Percentiles rank a stretch among this genome's conserved stretches.
Evolutionary conservation across 2,888 invertebrate species (phyloP).

Genomic region (Lasiommata megera): DNA sequence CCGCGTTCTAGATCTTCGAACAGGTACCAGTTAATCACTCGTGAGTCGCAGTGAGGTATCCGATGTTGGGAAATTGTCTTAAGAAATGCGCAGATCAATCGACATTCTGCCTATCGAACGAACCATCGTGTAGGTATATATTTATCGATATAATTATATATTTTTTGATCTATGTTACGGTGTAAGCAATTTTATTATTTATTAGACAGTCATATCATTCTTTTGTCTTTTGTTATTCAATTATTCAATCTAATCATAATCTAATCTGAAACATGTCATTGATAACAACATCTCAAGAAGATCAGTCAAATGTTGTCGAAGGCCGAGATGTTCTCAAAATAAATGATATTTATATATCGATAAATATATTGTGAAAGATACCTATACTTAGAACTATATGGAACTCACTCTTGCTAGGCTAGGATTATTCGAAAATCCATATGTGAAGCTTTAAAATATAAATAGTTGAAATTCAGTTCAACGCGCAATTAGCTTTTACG

Average conservation of each 20-base stretch:
- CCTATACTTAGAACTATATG: too few relatives aligned
- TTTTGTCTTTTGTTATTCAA: conserved; percentile 2
- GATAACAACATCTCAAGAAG: conserved; percentile 1
- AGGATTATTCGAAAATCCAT: too few relatives aligned
- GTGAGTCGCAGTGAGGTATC: not conserved
- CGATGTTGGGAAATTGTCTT: not conserved
- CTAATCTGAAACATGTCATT: conserved; percentile 9
- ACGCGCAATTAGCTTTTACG: too few relatives aligned
- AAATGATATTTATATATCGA: not conserved
- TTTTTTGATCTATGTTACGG: too few relatives aligned
- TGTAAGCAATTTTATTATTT: not conserved
- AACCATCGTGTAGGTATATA: too few relatives aligned
- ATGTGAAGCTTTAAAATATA: too few relatives aligned
- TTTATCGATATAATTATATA: too few relatives aligned
- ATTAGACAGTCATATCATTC: not conserved
- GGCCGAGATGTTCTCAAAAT: not conserved
- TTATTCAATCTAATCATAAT: conserved; percentile 6
- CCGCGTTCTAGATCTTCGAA: conserved; percentile 42
- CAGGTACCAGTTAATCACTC: conserved; percentile 11
- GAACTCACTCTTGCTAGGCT: too few relatives aligned
- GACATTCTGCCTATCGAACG: not conserved
- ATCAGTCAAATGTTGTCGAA: not conserved
- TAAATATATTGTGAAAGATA: too few relatives aligned
- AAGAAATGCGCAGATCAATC: not conserved
- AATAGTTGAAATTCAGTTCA: too few relatives aligned